phyloP scores from a whole-genome alignment of 2,888 invertebrate species.

The Saturnia japonica region DNA sequence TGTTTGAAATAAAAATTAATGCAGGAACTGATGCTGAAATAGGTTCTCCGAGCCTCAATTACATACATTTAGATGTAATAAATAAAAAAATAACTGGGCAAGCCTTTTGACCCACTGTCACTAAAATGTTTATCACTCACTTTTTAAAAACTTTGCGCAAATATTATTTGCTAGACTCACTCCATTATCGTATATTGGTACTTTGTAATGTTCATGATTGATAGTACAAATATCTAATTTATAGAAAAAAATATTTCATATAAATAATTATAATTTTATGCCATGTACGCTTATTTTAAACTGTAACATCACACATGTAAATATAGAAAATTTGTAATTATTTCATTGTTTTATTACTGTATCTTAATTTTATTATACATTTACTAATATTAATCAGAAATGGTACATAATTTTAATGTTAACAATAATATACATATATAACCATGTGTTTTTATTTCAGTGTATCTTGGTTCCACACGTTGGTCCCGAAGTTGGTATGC shows the following conservation, averaged over 20 bases:
- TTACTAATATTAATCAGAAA: slow-evolving; percentile 12
- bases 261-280: slow-evolving; percentile 79
- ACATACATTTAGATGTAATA: slow-evolving; percentile 64
- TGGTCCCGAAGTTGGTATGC: too few species aligned
- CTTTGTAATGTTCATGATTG: slow-evolving; percentile 76
- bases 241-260: slow-evolving; percentile 76
- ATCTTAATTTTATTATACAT: background rate
- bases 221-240: slow-evolving; percentile 82
- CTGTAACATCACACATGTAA: slow-evolving; percentile 80
- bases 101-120: slow-evolving; percentile 73
- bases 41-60: slow-evolving; percentile 56
- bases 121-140: slow-evolving; percentile 62
- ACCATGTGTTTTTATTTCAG: background rate
- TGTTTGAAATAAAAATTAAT: slow-evolving; percentile 46
- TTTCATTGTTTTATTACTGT: slow-evolving; percentile 43
- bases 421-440: too few species aligned
- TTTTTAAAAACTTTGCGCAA: slow-evolving; percentile 63
- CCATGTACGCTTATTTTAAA: slow-evolving; percentile 82
- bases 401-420: background rate
- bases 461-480: too few species aligned
- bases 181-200: slow-evolving; percentile 74
- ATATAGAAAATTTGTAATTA: slow-evolving; percentile 79
- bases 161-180: slow-evolving; percentile 80
- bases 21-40: slow-evolving; percentile 51
- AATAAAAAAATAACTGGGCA: slow-evolving; percentile 21